phyloP scores from a whole-genome alignment of 2,888 invertebrate genomes.

The Tetragonula carbonaria region DNA sequence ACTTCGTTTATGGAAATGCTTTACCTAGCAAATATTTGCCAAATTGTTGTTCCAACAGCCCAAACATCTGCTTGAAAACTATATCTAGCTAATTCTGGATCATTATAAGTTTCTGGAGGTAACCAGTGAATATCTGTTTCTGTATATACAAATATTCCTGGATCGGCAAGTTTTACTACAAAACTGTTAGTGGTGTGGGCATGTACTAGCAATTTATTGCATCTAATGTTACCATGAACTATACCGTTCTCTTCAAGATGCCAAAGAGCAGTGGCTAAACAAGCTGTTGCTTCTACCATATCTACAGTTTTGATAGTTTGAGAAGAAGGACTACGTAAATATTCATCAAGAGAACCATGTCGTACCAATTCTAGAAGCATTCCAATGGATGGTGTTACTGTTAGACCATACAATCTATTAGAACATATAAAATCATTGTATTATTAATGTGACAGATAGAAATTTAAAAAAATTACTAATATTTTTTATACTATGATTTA shows the following conservation, averaged over 20 bases:
- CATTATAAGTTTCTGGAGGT: constrained; percentile 92
- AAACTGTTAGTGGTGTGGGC: constrained; percentile 89
- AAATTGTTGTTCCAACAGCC: constrained; percentile 96
- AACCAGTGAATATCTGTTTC: constrained; percentile 92
- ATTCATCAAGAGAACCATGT: constrained; percentile 91
- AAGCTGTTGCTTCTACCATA: constrained; percentile 92
- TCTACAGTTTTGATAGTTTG: constrained; percentile 88
- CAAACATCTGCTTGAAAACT: constrained; percentile 93
- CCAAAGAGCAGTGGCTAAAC: constrained; percentile 93
- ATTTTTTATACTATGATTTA: not conserved
- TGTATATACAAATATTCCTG: constrained; percentile 87
- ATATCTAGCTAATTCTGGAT: constrained; percentile 88
- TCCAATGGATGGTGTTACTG: constrained; percentile 90
- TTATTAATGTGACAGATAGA: not conserved
- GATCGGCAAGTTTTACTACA: constrained; percentile 92
- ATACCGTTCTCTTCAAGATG: constrained; percentile 93
- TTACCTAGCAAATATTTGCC: constrained; percentile 91
- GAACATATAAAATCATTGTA: constrained; percentile 11
- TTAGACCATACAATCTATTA: constrained; percentile 89
- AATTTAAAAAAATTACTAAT: not conserved
- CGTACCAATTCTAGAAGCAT: constrained; percentile 93
- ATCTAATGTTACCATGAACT: constrained; percentile 94
- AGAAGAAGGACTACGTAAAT: constrained; percentile 85
- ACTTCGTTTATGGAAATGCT: not conserved
- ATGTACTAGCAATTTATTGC: constrained; percentile 92